Evolutionary conservation across 2,888 invertebrate genomes (phyloP), one percentile per base, ranked within the genome.

Genomic region (Drosophila subquinaria): DNA sequence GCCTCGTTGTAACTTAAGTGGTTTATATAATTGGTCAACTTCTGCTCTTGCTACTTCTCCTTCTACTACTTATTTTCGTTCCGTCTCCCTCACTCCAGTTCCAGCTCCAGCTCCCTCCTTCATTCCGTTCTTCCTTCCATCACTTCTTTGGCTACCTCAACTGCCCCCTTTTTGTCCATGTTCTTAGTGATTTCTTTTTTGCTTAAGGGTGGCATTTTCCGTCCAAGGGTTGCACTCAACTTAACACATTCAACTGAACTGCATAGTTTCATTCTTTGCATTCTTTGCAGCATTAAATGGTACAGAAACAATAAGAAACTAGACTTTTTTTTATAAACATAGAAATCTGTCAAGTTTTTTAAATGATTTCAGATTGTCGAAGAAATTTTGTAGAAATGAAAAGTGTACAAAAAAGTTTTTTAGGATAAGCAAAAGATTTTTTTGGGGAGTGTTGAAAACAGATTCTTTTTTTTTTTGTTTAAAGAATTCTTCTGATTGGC

Each of bases 1-100:
- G 81, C 51, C 48, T 62, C 69, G 77, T 66, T 83, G 81, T 69
- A 78, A 73, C 81, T 77, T 78, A 79, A 83, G 89, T 89, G 83
- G 89, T 83, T 83, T 89, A 87, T 83, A 83, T 83, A 83, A 83
- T 83, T 83, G 83, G 83, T 83, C 83, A 83, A 89, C 87, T 83
- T 87, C 69, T 81, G 81, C 72, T 57, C 42, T 57, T 53, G 53
- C 77, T 62, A 36, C 74, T 66, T 38, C 51, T 47, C 38, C n/a
- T 59, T 52, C 45, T 20, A 11, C 36, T 35, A 45, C 27, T 27
- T 27, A 27, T 27, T 27, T 38, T 62, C 6, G 48, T 45, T 23
- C 33, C 68, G 10, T 27, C 38, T 15, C 38, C 10, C 20, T 48
- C 30, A 0, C 52, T 9, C 6, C 9, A 38, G 20, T 45, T 40